These are phyloP conservation scores for Lemur catta DNA, from an alignment of 2,797 vertebrate species.

Conservation along the genomic window DNA sequence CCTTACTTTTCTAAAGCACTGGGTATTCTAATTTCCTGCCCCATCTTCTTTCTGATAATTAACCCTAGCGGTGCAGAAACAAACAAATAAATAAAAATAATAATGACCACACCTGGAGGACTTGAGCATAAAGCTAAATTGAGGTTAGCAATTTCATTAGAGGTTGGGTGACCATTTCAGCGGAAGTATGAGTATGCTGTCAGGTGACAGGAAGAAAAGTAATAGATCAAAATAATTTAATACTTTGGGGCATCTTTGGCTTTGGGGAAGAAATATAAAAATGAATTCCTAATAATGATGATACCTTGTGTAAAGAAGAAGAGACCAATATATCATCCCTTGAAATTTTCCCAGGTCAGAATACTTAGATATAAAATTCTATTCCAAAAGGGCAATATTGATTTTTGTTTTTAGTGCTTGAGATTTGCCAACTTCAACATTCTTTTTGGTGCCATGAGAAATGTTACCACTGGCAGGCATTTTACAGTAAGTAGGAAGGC, in stretches of 20 bases:
- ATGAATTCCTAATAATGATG: constrained; percentile 31
- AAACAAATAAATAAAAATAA: not conserved
- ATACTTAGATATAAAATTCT: constrained; percentile 42
- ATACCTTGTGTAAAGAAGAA: constrained; percentile 25
- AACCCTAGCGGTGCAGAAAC: not conserved
- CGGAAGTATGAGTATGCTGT: not conserved
- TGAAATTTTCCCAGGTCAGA: constrained; percentile 45
- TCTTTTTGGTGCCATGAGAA: constrained; percentile 56
- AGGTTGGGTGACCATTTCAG: not conserved
- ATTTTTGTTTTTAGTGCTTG: not conserved
- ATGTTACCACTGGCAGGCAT: constrained; percentile 46
- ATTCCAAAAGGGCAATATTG: constrained; percentile 37
- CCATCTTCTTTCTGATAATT: not conserved
- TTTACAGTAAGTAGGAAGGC: not conserved
- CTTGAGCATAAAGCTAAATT: not conserved
- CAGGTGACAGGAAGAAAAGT: constrained; percentile 25
- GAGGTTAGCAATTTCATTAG: not conserved
- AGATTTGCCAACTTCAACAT: constrained; percentile 62
- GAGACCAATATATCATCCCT: constrained; percentile 11
- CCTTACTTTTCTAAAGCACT: not conserved
- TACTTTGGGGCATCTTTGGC: constrained; percentile 9
- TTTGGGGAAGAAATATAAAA: constrained; percentile 37
- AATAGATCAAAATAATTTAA: constrained; percentile 7
- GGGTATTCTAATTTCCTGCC: not conserved
- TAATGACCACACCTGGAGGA: not conserved